These are phyloP conservation scores for Rafetus swinhoei DNA, from an alignment of 2,113 vertebrate genomes.

Conservation along the genomic window DNA sequence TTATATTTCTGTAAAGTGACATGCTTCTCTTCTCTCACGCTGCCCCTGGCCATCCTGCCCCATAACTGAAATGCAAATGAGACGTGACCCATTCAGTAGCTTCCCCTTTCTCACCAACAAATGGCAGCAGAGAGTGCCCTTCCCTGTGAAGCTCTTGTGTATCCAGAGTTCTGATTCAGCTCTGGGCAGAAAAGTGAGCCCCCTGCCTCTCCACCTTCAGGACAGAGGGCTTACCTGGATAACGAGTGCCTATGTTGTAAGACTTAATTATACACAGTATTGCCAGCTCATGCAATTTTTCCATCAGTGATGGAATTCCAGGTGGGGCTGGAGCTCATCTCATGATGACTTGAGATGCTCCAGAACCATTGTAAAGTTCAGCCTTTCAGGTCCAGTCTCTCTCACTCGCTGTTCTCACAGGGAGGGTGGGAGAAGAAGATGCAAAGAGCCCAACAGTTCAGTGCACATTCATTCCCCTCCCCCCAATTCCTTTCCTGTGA, in stretches of 20 bases:
- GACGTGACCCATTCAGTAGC: neutral
- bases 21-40: too few species aligned
- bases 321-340: neutral
- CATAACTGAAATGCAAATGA: neutral
- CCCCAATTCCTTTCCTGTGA: neutral
- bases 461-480: neutral
- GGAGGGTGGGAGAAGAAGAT: neutral
- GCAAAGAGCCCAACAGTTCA: neutral
- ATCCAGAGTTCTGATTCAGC: accelerated
- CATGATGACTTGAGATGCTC: neutral
- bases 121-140: neutral
- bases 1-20: neutral
- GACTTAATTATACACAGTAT: neutral
- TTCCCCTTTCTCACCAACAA: accelerated
- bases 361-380: neutral
- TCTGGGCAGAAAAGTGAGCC: neutral
- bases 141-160: neutral
- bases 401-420: neutral
- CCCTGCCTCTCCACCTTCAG: accelerated
- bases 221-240: neutral
- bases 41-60: neutral
- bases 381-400: neutral
- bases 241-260: neutral
- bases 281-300: neutral
- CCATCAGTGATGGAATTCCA: neutral